Base-by-base conservation (phyloP, 2,113 vertebrate species). In the Cavia porcellus region DNA sequence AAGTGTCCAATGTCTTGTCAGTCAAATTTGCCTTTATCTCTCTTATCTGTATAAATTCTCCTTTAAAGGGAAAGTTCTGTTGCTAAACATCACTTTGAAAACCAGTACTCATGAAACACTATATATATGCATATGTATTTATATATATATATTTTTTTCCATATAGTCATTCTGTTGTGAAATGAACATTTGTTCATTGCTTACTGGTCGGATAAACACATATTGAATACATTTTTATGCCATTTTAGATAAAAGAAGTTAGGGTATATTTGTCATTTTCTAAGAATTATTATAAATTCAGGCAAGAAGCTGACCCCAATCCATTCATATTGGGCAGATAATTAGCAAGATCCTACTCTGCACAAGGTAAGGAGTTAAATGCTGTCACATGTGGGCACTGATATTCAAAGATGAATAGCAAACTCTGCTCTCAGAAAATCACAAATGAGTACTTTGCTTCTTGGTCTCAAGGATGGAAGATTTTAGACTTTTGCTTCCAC, bases 381-480 rank as follows among this genome's bases (percentile, higher is more conserved):
- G 45, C 15, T 35, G 28, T 85, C 25, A 79, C 8, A 45, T 19
- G 57, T 87, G 50, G 42, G 57, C 38, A 25, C 25, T 84, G 50
- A 8, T 92, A 87, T 75, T 6, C 75, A 81, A 47, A 89, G 13
- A 80, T 75, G 25, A 89, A 80, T 70, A 81, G 20, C 22, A 96
- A 61, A 42, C 52, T 87, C 38, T 89, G 11, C 28, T 82, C 75
- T 97, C 30, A 96, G 64, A 96, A 92, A 86, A 93, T 85, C 80
- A 88, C 45, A 93, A 55, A 82, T 87, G 64, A 68, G 3, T 77
- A 47, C 17, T 94, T 95, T 84, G 25, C 45, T 92, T 94, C 89
- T 94, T 85, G 12, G 80, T 89, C 50, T 94, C 85, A 88, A 93
- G 42, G 7, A 72, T 74, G 59, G 19, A 77, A 32, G 77, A 66